phyloP scores from a whole-genome alignment of 2,113 vertebrate species.

The Apodemus sylvaticus region DNA sequence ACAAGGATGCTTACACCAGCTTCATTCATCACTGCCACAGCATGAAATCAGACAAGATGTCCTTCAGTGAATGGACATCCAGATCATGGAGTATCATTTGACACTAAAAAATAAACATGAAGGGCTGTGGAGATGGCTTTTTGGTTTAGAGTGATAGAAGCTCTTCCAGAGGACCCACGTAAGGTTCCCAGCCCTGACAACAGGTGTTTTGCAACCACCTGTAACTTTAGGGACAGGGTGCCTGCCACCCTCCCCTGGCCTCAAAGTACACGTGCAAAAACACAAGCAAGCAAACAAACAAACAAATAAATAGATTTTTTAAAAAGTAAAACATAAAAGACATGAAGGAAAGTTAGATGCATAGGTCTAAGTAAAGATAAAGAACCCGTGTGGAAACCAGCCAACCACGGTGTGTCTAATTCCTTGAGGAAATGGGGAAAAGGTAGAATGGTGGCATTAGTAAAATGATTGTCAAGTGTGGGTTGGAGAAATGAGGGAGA shows the following conservation, averaged over 20 bases:
- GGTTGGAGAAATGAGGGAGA: not conserved
- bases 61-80: not conserved
- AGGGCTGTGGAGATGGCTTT: not conserved
- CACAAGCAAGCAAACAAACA: not conserved
- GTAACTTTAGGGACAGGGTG: not conserved
- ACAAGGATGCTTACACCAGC: not conserved
- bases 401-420: not conserved
- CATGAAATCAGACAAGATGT: not conserved
- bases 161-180: not conserved
- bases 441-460: not conserved
- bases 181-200: not conserved
- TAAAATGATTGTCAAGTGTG: fast-evolving
- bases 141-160: not conserved
- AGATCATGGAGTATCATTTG: not conserved
- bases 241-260: not conserved
- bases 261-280: not conserved
- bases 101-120: not conserved
- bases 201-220: not conserved
- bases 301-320: too few relatives aligned
- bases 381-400: not conserved
- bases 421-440: not conserved
- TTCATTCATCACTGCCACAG: not conserved
- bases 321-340: not conserved
- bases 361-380: not conserved
- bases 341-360: not conserved